Conservation (phyloP, 2,888 invertebrate genomes). For the Perizoma flavofasciatum region DNA sequence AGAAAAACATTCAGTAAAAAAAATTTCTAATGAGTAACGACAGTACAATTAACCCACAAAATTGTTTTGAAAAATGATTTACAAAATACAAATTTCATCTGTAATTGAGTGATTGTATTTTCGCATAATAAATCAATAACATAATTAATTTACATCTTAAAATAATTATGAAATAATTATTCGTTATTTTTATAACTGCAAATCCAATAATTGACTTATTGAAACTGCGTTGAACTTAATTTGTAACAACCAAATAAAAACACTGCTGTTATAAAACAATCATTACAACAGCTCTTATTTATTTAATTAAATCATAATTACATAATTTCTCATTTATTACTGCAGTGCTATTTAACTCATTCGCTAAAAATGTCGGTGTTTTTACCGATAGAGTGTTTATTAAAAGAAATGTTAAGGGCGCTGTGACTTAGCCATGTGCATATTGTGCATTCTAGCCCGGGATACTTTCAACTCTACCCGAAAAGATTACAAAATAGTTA, state of each 20-base stretch:
- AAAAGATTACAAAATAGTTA: too few relatives aligned
- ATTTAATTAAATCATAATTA: conserved; percentile 47
- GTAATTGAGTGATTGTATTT: too few relatives aligned
- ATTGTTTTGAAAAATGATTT: too few relatives aligned
- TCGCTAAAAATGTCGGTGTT: conserved; percentile 49
- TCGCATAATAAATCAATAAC: not conserved
- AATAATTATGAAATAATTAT: conserved; percentile 34
- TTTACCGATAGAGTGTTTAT: conserved; percentile 49
- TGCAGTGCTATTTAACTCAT: conserved; percentile 49
- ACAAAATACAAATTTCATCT: too few relatives aligned
- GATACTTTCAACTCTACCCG: too few relatives aligned
- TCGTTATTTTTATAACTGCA: conserved; percentile 7
- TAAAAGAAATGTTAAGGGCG: conserved; percentile 31
- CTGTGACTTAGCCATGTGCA: conserved; percentile 52
- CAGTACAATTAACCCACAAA: too few relatives aligned
- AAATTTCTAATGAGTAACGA: too few relatives aligned
- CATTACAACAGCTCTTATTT: conserved; percentile 48
- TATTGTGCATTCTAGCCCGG: conserved; percentile 55
- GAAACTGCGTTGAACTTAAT: conserved; percentile 11
- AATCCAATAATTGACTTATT: conserved; percentile 10
- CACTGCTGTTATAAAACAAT: conserved; percentile 36
- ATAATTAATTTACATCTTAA: not conserved
- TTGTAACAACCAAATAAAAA: conserved; percentile 10
- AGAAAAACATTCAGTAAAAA: too few relatives aligned
- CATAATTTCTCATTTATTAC: conserved; percentile 54